These are phyloP conservation scores for Pomatostomus ruficeps DNA, from an alignment of 2,113 vertebrate species.

Conservation along the genomic window DNA sequence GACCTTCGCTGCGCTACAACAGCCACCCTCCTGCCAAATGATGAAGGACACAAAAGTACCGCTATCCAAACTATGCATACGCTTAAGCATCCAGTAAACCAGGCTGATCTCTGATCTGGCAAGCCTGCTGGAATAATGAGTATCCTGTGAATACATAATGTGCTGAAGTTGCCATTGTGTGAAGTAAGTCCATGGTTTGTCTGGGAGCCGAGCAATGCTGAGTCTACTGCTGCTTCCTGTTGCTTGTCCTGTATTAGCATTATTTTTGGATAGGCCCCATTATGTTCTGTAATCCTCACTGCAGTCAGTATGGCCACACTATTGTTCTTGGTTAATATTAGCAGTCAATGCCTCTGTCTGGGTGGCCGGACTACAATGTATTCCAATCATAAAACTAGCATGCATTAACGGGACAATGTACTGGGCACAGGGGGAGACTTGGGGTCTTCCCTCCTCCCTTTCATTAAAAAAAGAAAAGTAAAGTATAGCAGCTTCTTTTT, in stretches of 20 bases:
- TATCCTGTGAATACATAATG: slow-evolving; percentile 73
- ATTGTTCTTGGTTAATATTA: slow-evolving; percentile 88
- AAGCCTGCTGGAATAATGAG: slow-evolving; percentile 66
- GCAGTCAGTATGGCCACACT: slow-evolving; percentile 82
- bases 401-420: slow-evolving; percentile 41
- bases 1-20: background rate
- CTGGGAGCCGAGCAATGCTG: slow-evolving; percentile 83
- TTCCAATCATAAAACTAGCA: slow-evolving; percentile 52
- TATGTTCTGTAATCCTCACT: slow-evolving; percentile 93
- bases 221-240: slow-evolving; percentile 92
- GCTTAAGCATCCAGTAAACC: slow-evolving; percentile 58
- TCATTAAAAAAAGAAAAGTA: background rate
- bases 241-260: slow-evolving; percentile 84
- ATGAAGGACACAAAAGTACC: slow-evolving; percentile 63
- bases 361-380: slow-evolving; percentile 75
- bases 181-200: slow-evolving; percentile 74
- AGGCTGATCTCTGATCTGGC: slow-evolving; percentile 60
- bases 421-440: background rate
- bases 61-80: slow-evolving; percentile 64
- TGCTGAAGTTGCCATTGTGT: slow-evolving; percentile 79
- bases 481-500: background rate
- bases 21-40: slow-evolving; percentile 44
- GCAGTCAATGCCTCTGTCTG: slow-evolving; percentile 78
- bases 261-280: slow-evolving; percentile 88
- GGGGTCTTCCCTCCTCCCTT: background rate